phyloP scores from a whole-genome alignment of 2,797 vertebrate species.

The Microtus agrestis region DNA sequence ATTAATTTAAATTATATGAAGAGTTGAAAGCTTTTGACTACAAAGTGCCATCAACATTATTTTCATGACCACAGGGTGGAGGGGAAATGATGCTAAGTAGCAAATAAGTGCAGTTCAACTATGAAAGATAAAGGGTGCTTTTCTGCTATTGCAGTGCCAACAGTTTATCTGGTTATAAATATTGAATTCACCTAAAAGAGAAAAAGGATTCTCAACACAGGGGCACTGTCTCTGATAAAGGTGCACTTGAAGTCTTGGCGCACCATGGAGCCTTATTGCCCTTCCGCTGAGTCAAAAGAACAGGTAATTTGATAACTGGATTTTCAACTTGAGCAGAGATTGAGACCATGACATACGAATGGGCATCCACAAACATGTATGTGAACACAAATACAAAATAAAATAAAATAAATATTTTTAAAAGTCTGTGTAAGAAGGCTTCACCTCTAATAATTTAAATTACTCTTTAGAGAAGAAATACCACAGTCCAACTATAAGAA shows the following conservation, averaged over 20 bases:
- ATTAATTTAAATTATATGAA: background rate
- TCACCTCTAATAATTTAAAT: background rate
- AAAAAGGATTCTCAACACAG: background rate
- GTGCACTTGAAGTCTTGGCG: background rate
- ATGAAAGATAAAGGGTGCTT: background rate
- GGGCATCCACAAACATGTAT: background rate
- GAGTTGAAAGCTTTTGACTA: background rate
- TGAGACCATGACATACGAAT: background rate
- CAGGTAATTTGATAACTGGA: background rate
- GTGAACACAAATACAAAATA: background rate
- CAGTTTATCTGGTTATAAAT: background rate
- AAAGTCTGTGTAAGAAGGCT: background rate
- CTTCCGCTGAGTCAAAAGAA: background rate
- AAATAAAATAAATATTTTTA: background rate
- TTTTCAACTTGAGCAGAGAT: background rate
- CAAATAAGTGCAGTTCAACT: background rate
- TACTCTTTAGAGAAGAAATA: background rate
- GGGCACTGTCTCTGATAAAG: background rate
- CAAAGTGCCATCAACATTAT: background rate
- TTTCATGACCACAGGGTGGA: background rate
- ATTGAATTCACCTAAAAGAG: background rate
- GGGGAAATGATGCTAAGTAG: constrained; percentile 11
- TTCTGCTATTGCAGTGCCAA: background rate
- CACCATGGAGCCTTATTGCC: background rate
- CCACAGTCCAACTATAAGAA: background rate